A percentile compares a stretch with the other conserved stretches of the same genome.
phyloP scores from a whole-genome alignment of 2,888 invertebrate genomes.

The Galerucella calmariensis region DNA sequence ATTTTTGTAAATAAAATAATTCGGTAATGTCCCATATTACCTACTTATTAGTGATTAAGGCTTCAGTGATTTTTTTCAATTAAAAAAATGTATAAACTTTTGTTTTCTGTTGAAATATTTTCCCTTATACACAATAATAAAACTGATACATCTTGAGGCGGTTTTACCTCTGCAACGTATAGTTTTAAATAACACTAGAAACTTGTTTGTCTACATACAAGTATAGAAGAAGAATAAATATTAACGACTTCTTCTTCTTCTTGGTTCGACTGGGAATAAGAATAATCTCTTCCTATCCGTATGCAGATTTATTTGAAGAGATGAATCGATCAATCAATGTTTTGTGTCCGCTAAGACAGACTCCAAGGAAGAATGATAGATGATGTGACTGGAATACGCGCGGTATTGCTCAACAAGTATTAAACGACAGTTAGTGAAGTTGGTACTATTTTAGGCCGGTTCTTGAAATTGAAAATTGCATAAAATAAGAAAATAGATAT shows the following conservation, averaged over 20 bases:
- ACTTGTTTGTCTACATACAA: slow-evolving; percentile 16
- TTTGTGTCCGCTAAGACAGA: slow-evolving; percentile 49
- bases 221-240: slow-evolving; percentile 15
- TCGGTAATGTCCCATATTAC: too few species aligned
- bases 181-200: slow-evolving; percentile 4
- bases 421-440: slow-evolving; percentile 20
- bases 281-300: slow-evolving; percentile 36
- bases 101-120: too few species aligned
- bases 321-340: slow-evolving; percentile 55
- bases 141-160: neutral
- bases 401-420: slow-evolving; percentile 52
- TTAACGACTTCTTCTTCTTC: slow-evolving; percentile 27
- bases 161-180: neutral
- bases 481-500: too few species aligned
- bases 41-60: too few species aligned
- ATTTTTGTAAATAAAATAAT: too few species aligned
- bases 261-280: slow-evolving; percentile 22
- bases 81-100: too few species aligned
- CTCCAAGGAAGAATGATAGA: slow-evolving; percentile 51
- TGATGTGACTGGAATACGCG: slow-evolving; percentile 50
- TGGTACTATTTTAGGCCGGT: neutral
- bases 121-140: too few species aligned
- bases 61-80: too few species aligned
- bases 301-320: slow-evolving; percentile 55
- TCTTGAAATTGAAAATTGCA: too few species aligned